These are phyloP conservation scores for Hydroisotoma schaefferi DNA, from an alignment of 2,888 invertebrate genomes.

Conservation along the genomic window DNA sequence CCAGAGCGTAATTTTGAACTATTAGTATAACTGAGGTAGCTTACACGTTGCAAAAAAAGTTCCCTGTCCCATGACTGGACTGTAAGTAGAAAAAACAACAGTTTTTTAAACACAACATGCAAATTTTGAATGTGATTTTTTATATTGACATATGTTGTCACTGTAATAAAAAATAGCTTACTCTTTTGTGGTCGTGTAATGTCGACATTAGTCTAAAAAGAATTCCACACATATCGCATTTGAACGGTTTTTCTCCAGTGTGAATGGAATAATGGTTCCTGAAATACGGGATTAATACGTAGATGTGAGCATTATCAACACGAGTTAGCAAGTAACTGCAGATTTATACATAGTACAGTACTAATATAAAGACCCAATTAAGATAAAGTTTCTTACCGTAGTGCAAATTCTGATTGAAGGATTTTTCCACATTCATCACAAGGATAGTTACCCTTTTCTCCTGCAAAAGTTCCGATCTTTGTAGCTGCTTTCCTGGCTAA, in stretches of 20 bases:
- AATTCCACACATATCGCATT: conserved; percentile 13
- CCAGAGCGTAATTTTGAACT: neutral
- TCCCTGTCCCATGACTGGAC: conserved; percentile 7
- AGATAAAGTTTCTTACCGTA: neutral
- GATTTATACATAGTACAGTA: too few species aligned
- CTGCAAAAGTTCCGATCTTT: too few species aligned
- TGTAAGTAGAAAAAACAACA: neutral
- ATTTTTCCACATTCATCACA: neutral
- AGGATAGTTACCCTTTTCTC: too few species aligned
- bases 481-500: too few species aligned
- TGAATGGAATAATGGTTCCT: conserved; percentile 10
- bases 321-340: too few species aligned
- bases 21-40: neutral
- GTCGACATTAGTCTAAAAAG: conserved; percentile 5
- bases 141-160: neutral
- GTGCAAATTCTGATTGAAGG: neutral
- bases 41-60: neutral
- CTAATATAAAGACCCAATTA: too few species aligned
- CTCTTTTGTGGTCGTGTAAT: conserved; percentile 14
- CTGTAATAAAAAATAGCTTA: neutral
- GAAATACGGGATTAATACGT: too few species aligned
- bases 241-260: conserved; percentile 3
- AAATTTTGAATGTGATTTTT: neutral
- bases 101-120: neutral
- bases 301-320: too few species aligned